phyloP scores from a whole-genome alignment of 2,888 invertebrate species.

The Tenthredo scrophulariae region DNA sequence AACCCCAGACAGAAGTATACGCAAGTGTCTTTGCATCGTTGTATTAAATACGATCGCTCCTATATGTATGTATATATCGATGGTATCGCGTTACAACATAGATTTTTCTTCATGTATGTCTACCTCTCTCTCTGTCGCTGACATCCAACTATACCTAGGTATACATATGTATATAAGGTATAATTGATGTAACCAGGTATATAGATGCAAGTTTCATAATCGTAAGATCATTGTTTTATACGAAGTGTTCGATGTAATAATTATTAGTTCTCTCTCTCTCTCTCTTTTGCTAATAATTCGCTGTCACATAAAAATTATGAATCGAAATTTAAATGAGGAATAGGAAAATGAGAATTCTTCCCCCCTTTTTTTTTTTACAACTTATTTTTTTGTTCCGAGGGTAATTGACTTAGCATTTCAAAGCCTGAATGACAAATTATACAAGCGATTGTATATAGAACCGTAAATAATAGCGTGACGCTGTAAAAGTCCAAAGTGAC shows the following conservation, averaged over 20 bases:
- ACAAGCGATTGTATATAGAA: slow-evolving; percentile 12
- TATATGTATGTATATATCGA: neutral
- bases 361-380: neutral
- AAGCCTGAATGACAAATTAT: slow-evolving; percentile 15
- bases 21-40: neutral
- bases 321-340: neutral
- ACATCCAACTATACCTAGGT: neutral
- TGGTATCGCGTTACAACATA: slow-evolving; percentile 1
- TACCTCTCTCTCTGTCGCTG: neutral
- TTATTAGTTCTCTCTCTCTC: neutral
- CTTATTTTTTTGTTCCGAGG: neutral
- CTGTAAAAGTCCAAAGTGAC: neutral
- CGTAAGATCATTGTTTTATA: neutral
- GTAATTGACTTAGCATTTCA: slow-evolving; percentile 7
- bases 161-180: neutral
- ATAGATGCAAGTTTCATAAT: neutral
- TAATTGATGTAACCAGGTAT: neutral
- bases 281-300: neutral
- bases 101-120: slow-evolving; percentile 1
- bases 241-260: neutral
- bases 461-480: slow-evolving; percentile 13
- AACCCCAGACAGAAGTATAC: neutral
- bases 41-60: neutral
- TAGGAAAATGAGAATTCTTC: neutral
- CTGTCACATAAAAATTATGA: neutral